Conservation (phyloP, 1,140 invertebrate species). For the Mercenaria mercenaria region DNA sequence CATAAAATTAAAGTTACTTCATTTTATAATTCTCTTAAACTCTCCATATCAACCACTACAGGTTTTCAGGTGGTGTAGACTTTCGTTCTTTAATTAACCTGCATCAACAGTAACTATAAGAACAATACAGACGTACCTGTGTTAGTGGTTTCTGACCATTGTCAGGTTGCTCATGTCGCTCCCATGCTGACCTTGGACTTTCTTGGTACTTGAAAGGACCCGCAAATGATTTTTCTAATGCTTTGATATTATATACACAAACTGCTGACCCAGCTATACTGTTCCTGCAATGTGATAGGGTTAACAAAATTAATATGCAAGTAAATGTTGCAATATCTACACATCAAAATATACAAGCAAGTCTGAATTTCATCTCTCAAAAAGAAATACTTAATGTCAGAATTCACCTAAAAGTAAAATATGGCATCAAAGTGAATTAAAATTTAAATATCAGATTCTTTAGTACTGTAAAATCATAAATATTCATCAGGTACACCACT, state of each 20-base stretch:
- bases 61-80: too few species aligned
- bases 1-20: too few species aligned
- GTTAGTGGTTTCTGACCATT: slow-evolving; percentile 42
- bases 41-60: too few species aligned
- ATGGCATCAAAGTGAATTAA: too few species aligned
- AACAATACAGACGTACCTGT: slow-evolving; percentile 48
- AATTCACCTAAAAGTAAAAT: too few species aligned
- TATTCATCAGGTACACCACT: too few species aligned
- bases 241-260: slow-evolving; percentile 82
- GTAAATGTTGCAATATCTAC: not conserved
- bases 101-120: too few species aligned
- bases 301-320: too few species aligned
- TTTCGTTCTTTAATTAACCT: too few species aligned
- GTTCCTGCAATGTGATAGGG: slow-evolving; percentile 76
- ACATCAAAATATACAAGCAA: not conserved
- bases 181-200: slow-evolving; percentile 83
- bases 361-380: not conserved
- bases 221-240: slow-evolving; percentile 79
- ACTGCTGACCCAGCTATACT: slow-evolving; percentile 84
- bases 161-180: slow-evolving; percentile 84
- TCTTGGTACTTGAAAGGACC: slow-evolving; percentile 84
- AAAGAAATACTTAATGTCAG: not conserved
- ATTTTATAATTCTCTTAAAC: too few species aligned
- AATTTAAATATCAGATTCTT: too few species aligned
- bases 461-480: too few species aligned